Base-by-base conservation (phyloP, 2,888 invertebrate species). In the Schrankia costaestrigalis region DNA sequence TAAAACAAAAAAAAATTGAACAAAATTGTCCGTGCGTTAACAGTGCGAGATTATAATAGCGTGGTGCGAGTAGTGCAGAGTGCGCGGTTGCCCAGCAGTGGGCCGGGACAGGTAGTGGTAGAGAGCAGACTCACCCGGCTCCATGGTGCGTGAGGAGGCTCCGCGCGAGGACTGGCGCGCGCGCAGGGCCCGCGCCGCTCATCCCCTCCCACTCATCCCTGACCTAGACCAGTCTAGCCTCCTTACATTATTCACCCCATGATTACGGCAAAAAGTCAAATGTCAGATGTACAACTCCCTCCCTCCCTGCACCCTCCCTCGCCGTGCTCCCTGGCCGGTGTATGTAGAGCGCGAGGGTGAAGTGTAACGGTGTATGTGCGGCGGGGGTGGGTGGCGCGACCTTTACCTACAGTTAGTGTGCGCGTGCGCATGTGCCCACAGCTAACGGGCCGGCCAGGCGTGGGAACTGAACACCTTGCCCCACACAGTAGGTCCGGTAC, bases 271-370 rank as follows among this genome's bases (percentile, higher is more conserved):
- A 78, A 74, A 75, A 77, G 59, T 56, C 46, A 78, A 81, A 81
- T 76, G 81, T 80, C 81, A 81, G 61, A 56, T 60, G 55, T n/a
- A n/a, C n/a, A n/a, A 60, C 53, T 53, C 43, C 52, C 44, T 40
- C 41, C 46, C 43, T 36, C 31, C 42, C 33, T n/a, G n/a, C n/a
- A n/a, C n/a, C n/a, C n/a, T n/a, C n/a, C n/a, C n/a, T n/a, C n/a
- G n/a, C n/a, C n/a, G n/a, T n/a, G n/a, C n/a, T n/a, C n/a, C n/a
- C n/a, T n/a, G n/a, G n/a, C n/a, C n/a, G n/a, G n/a, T n/a, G n/a
- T n/a, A n/a, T n/a, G n/a, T n/a, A 13, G 34, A 23, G 34, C 26
- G 27, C 24, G 43, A 29, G 35, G 44, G 33, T 36, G 38, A 42
- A 35, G 26, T 15, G 9, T 68, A 73, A 69, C 71, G 72, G 74